Percentiles rank a stretch among this genome's conserved stretches.
Evolutionary conservation across 2,797 vertebrate genomes (phyloP).

Genomic region (Rhabdomys pumilio): DNA sequence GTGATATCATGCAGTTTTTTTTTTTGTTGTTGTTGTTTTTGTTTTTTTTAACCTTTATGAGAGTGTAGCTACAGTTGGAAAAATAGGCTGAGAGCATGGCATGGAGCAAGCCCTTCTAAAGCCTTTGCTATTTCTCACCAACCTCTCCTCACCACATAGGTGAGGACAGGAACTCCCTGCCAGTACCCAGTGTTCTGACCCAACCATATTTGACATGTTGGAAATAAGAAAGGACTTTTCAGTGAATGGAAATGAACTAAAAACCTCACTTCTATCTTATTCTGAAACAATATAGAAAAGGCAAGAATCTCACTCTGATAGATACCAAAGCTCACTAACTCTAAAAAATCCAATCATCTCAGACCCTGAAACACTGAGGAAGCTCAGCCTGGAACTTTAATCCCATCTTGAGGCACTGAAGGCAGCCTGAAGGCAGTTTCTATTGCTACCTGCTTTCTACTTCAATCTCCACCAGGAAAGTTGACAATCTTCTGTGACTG

Average conservation of each 20-base stretch:
- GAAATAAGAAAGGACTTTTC: neutral
- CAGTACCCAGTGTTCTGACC: neutral
- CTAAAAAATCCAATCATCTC: neutral
- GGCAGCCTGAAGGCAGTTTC: neutral
- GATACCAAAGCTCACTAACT: neutral
- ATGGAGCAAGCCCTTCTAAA: constrained; percentile 49
- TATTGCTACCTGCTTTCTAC: neutral
- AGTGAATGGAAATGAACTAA: neutral
- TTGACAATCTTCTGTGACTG: neutral
- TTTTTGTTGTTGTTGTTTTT: constrained; percentile 88
- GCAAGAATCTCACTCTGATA: neutral
- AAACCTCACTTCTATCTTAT: constrained; percentile 24
- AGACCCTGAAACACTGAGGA: neutral
- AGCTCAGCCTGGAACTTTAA: neutral
- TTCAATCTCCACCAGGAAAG: neutral
- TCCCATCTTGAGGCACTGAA: neutral
- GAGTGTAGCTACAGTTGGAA: constrained; percentile 78
- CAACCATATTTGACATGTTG: neutral
- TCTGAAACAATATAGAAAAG: constrained; percentile 41
- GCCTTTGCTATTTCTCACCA: neutral
- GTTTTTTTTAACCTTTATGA: constrained; percentile 85
- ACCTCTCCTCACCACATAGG: neutral
- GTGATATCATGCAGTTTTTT: constrained; percentile 88
- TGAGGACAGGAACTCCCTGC: neutral
- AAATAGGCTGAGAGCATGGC: constrained; percentile 66